These are phyloP conservation scores for Chanos chanos DNA, from an alignment of 2,797 vertebrate species.

Conservation along the genomic window DNA sequence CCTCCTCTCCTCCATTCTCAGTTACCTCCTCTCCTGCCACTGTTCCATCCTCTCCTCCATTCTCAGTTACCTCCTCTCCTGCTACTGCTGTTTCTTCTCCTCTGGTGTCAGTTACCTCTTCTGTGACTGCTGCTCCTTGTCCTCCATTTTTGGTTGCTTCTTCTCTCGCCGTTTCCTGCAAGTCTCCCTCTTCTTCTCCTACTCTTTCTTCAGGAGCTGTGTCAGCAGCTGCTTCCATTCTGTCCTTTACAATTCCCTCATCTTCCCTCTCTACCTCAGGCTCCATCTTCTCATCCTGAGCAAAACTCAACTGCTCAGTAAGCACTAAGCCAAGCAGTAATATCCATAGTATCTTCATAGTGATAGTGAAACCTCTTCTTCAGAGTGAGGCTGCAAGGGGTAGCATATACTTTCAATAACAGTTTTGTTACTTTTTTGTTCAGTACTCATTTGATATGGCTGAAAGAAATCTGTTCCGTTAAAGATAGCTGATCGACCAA, in stretches of 20 bases:
- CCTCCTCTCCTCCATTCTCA: background rate
- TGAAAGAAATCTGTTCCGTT: too few relatives aligned
- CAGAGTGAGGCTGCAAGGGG: background rate
- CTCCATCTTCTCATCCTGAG: conserved; percentile 9
- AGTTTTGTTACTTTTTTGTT: too few relatives aligned
- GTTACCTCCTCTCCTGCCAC: background rate
- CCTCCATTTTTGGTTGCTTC: background rate
- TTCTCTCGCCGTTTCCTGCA: background rate
- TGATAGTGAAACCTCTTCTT: background rate
- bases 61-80: background rate
- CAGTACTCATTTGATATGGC: too few relatives aligned
- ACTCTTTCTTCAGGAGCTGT: background rate
- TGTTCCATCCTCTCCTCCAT: too few relatives aligned
- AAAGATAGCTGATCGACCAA: too few relatives aligned
- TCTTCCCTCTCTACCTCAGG: too few relatives aligned
- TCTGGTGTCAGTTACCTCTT: background rate
- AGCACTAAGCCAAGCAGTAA: conserved; percentile 26
- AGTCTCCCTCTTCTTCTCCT: background rate
- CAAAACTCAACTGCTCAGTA: conserved; percentile 3
- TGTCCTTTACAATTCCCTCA: background rate
- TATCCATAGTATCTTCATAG: conserved; percentile 21
- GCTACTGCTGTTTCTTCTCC: background rate
- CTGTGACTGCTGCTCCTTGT: background rate
- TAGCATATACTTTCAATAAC: background rate
- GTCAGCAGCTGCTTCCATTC: background rate